phyloP scores from a whole-genome alignment of 92 coral and sea anemone genomes.

The Actinernus sp. region DNA sequence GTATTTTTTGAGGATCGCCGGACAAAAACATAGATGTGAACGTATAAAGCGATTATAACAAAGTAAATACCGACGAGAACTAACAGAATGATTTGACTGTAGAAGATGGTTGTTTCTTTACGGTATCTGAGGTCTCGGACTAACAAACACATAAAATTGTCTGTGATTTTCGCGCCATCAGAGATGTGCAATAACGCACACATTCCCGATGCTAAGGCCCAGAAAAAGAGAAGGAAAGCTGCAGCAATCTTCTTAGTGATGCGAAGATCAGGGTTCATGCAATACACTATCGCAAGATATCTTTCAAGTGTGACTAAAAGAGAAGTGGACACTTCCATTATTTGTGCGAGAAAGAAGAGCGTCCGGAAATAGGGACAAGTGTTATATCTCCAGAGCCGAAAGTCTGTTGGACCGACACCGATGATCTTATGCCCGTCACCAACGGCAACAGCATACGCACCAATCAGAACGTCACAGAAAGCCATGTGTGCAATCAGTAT shows the following conservation, averaged over 20 bases:
- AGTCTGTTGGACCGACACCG: background rate
- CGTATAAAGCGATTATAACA: constrained; percentile 21
- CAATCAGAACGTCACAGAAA: constrained; percentile 49
- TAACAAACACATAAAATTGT: constrained; percentile 55
- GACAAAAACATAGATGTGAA: constrained; percentile 46
- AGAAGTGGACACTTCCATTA: constrained; percentile 53
- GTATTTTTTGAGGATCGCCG: constrained; percentile 31
- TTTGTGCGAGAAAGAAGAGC: constrained; percentile 51
- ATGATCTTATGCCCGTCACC: constrained; percentile 46
- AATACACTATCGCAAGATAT: constrained; percentile 54
- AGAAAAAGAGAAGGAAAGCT: constrained; percentile 1
- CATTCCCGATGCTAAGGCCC: constrained; percentile 14
- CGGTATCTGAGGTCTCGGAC: constrained; percentile 25
- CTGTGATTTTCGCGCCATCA: constrained; percentile 29
- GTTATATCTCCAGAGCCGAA: constrained; percentile 38
- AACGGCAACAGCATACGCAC: constrained; percentile 49
- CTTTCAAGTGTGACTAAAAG: constrained; percentile 57
- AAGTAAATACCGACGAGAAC: constrained; percentile 21
- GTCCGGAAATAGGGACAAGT: constrained; percentile 53
- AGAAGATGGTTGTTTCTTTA: constrained; percentile 15
- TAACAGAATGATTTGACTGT: constrained; percentile 39
- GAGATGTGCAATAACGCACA: constrained; percentile 29
- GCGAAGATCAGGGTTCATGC: constrained; percentile 46
- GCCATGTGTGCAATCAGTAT: constrained; percentile 56
- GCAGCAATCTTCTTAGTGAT: constrained; percentile 2